These are phyloP conservation scores for Drosophila melanica DNA, from an alignment of 1,140 invertebrate genomes.

Conservation along the genomic window DNA sequence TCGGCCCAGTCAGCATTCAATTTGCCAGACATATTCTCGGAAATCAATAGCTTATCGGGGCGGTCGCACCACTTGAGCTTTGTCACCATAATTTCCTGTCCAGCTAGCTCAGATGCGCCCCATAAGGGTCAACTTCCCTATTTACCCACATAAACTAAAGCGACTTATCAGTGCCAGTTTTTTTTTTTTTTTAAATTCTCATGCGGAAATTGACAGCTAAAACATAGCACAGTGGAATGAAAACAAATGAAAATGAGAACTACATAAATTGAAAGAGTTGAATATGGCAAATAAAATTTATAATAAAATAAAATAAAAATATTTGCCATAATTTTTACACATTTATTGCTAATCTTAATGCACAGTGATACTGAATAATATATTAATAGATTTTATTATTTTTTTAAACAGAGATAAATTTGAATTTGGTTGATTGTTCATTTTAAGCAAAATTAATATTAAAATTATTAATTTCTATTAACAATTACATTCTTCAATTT, in stretches of 20 bases:
- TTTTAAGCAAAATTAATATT: too few species aligned
- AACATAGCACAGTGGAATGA: slow-evolving; percentile 1
- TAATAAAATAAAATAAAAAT: too few species aligned
- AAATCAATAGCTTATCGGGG: slow-evolving; percentile 23
- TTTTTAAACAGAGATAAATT: too few species aligned
- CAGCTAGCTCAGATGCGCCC: slow-evolving; percentile 25
- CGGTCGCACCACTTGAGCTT: slow-evolving; percentile 44
- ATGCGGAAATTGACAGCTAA: slow-evolving; percentile 36
- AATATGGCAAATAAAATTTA: too few species aligned
- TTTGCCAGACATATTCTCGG: slow-evolving; percentile 41
- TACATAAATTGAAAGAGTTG: too few species aligned
- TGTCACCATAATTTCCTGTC: slow-evolving; percentile 60
- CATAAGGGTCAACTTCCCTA: slow-evolving; percentile 55
- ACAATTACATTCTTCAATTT: too few species aligned
- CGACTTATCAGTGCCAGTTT: slow-evolving; percentile 28
- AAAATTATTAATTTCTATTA: too few species aligned
- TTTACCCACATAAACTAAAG: slow-evolving; percentile 14
- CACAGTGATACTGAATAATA: too few species aligned
- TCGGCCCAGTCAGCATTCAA: slow-evolving; percentile 6
- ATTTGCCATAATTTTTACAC: too few species aligned
- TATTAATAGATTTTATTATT: too few species aligned
- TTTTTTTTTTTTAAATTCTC: too few species aligned
- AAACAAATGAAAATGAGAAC: neutral
- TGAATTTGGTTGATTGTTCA: too few species aligned
- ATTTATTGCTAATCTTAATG: neutral